Base-by-base conservation (phyloP, 2,888 invertebrate species). In the Drosophila recens region DNA sequence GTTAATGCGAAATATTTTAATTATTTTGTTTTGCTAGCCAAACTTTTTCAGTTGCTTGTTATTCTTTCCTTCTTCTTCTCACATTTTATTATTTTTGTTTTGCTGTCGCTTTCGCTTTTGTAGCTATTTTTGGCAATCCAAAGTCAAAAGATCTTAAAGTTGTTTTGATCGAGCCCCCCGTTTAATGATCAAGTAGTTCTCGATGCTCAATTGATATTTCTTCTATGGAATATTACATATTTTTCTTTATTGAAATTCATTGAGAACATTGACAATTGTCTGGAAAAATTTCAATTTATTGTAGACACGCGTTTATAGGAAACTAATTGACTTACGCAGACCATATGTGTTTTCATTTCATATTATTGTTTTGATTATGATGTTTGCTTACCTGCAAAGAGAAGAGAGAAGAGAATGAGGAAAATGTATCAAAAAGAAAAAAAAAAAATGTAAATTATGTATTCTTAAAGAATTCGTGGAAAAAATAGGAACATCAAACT, bases 341-440 rank as follows among this genome's bases (percentile, higher is more conserved):
- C 15, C 48, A 45, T 23, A 48, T 51, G 62, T n/a, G 34, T 23
- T 52, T 66, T 59, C 61, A 42, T 53, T 36, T 56, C 27, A 27
- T 27, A 33, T 46, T 61, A 49, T 67, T 52, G 23, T 38, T 67
- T 56, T 58, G 43, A 49, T 61, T 57, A 38, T 53, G 23, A 38
- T 53, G 23, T 62, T 46, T 48, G 87, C 90, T 85, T 89, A 85
- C 85, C 85, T 85, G 89, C 53, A 90, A 87, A 77, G 77, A 90
- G 49, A 84, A 54, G 46, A 65, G 58, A 57, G n/a, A n/a, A n/a
- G n/a, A n/a, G n/a, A n/a, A n/a, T n/a, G n/a, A n/a, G n/a, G n/a
- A n/a, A n/a, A n/a, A n/a, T n/a, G n/a, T n/a, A n/a, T n/a, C n/a
- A n/a, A n/a, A n/a, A n/a, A n/a, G n/a, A n/a, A n/a, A n/a, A n/a